These are phyloP conservation scores for Strix aluco DNA, from an alignment of 2,113 vertebrate genomes.

Conservation along the genomic window DNA sequence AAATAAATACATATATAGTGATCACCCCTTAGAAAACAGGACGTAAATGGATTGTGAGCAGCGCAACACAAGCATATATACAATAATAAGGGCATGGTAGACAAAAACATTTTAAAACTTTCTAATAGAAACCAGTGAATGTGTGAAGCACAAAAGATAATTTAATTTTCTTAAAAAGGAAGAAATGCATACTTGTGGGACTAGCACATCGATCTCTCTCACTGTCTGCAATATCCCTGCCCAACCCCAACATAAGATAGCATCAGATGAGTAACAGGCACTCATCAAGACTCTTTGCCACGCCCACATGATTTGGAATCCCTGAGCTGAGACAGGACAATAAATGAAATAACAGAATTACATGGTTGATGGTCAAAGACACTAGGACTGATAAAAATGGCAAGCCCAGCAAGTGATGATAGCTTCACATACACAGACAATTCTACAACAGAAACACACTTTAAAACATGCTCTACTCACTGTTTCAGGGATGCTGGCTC, in stretches of 20 bases:
- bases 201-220: neutral
- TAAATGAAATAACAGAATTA: neutral
- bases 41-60: neutral
- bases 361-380: neutral
- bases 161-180: neutral
- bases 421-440: neutral
- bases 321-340: neutral
- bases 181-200: neutral
- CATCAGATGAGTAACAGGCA: neutral
- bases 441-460: neutral
- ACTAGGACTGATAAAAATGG: neutral
- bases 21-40: neutral
- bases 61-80: neutral
- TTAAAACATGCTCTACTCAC: neutral
- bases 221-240: rapidly evolving
- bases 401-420: neutral
- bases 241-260: neutral
- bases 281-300: neutral
- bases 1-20: neutral
- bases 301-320: neutral
- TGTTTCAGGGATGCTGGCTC: neutral
- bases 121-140: neutral
- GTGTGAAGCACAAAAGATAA: neutral
- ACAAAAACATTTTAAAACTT: neutral
- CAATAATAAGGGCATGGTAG: neutral